A percentile compares a stretch with the other conserved stretches of the same genome.
Conservation (phyloP, 2,888 invertebrate genomes). For the Ectemnius cavifrons region DNA sequence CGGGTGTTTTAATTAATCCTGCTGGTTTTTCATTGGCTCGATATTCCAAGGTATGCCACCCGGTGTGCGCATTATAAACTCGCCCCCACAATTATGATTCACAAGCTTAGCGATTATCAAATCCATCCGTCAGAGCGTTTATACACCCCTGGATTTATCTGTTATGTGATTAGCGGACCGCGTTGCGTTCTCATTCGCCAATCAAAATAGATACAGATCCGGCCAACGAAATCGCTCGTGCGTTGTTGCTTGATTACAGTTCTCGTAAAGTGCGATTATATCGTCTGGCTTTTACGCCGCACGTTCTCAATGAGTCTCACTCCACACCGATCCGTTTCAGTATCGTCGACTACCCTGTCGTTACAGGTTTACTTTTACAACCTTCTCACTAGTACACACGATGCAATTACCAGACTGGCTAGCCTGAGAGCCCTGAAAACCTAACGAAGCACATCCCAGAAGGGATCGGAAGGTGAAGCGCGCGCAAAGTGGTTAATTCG, state of each 20-base stretch:
- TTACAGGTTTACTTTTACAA: background rate
- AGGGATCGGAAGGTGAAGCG: background rate
- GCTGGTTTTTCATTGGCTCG: too few relatives aligned
- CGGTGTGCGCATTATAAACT: background rate
- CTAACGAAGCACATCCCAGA: background rate
- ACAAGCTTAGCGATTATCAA: background rate
- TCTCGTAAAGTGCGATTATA: constrained; percentile 17
- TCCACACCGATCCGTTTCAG: background rate
- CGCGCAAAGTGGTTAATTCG: background rate
- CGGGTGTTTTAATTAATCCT: too few relatives aligned
- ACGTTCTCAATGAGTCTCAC: background rate
- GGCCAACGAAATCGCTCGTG: constrained; percentile 26
- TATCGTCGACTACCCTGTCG: background rate
- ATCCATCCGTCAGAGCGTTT: constrained; percentile 14
- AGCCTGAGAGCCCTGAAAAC: background rate
- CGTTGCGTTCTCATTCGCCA: background rate
- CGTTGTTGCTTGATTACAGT: constrained; percentile 16
- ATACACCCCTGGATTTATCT: constrained; percentile 13
- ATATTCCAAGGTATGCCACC: too few relatives aligned
- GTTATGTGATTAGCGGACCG: constrained; percentile 31
- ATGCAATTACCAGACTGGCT: background rate
- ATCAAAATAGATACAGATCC: constrained; percentile 26
- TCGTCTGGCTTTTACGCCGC: background rate
- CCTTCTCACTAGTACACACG: background rate
- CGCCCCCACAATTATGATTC: background rate